Evolutionary conservation across 1,140 invertebrate species (phyloP), one percentile per base, ranked within the genome.

Genomic region (Copidosoma floridanum): DNA sequence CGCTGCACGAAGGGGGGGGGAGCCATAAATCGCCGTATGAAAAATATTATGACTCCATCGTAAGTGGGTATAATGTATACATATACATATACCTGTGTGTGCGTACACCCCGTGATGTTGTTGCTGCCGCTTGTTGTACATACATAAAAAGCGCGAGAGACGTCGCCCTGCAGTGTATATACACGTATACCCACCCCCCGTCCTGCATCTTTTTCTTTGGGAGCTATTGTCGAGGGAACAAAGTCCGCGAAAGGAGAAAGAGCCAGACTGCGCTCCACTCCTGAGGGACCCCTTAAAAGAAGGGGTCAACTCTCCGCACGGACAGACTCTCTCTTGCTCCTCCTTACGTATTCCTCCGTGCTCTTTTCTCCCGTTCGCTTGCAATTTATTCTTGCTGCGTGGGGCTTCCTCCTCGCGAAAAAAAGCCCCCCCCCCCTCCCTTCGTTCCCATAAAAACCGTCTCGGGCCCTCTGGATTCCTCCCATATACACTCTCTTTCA

Each of bases 21-120:
- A 46, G 46, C 60, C 65, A 68, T 71, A 71, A 68, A 71, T 68
- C 57, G 52, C 29, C 57, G 55, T 44, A 63, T 64, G 64, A 68
- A 61, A 71, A 70, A 72, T 74, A 76, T 74, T 72, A 71, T 63
- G 69, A 65, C 66, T 73, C 66, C 68, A 74, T 75, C 71, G 65
- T 65, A 68, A 69, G 65, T 69, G 66, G 58, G 53, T 58, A 66
- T 67, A 72, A 64, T 65, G 68, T 65, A 71, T 71, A 65, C 71
- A 68, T 66, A 65, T 57, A 44, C n/a, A n/a, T n/a, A n/a, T n/a
- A n/a, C n/a, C n/a, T n/a, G n/a, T n/a, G n/a, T n/a, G 68, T 48
- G 60, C 69, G 62, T n/a, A n/a, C n/a, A n/a, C n/a, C n/a, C n/a
- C n/a, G n/a, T n/a, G n/a, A n/a, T n/a, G n/a, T n/a, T n/a, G n/a